phyloP scores from a whole-genome alignment of 1,140 invertebrate genomes.

The Cydia splendana region DNA sequence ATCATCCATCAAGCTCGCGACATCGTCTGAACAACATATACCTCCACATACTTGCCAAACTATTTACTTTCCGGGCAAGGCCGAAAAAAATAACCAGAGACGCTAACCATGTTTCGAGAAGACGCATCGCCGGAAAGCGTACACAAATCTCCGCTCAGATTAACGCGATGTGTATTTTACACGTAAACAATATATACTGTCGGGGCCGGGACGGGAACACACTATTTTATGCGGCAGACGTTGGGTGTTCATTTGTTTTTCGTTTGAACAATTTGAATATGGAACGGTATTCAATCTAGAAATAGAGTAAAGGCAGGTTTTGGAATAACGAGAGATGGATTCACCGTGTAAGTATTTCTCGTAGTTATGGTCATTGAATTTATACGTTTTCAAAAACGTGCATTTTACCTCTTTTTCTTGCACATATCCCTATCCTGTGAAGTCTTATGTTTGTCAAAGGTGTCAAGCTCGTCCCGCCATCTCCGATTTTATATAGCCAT shows the following conservation, averaged over 20 bases:
- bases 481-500: too few relatives aligned
- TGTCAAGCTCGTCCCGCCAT: too few relatives aligned
- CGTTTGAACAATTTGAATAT: slow-evolving; percentile 5
- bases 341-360: neutral
- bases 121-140: slow-evolving; percentile 28
- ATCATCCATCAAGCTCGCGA: slow-evolving; percentile 5
- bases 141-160: slow-evolving; percentile 19
- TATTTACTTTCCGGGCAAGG: slow-evolving; percentile 2
- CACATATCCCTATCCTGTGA: too few relatives aligned
- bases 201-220: neutral
- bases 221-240: slow-evolving; percentile 11
- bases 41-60: slow-evolving; percentile 7
- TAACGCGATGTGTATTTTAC: slow-evolving; percentile 16
- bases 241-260: neutral
- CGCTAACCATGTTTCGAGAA: slow-evolving; percentile 13
- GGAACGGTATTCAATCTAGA: neutral
- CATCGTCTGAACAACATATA: neutral
- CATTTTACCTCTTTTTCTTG: too few relatives aligned
- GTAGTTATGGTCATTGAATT: neutral
- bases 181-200: slow-evolving; percentile 24
- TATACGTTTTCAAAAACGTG: neutral
- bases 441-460: too few relatives aligned
- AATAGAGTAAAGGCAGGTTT: neutral
- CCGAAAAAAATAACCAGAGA: neutral
- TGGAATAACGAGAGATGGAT: neutral